Evolutionary conservation across 2,113 vertebrate species (phyloP).

Genomic region (Nothobranchius kuhntae): DNA sequence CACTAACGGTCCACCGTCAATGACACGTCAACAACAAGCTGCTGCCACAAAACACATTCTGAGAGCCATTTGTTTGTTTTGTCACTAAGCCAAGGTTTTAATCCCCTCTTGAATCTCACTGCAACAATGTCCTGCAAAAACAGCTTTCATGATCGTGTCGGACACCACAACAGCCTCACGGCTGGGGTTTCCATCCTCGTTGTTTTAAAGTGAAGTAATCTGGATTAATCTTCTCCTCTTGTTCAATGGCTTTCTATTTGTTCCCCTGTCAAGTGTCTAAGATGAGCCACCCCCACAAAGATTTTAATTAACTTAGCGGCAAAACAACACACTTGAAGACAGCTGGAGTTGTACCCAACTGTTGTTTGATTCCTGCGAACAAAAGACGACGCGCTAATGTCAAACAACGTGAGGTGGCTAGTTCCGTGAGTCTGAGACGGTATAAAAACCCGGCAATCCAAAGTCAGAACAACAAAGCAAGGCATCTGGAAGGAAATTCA

Average conservation of each 20-base stretch:
- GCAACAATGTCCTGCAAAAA: slow-evolving; percentile 26
- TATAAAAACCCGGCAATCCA: slow-evolving; percentile 67
- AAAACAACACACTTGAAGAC: slow-evolving; percentile 66
- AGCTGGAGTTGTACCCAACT: slow-evolving; percentile 39
- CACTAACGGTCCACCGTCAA: not conserved
- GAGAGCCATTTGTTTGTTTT: slow-evolving; percentile 13
- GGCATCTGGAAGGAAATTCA: slow-evolving; percentile 25
- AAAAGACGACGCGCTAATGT: slow-evolving; percentile 25
- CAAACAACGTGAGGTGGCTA: slow-evolving; percentile 41
- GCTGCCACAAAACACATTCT: slow-evolving; percentile 35
- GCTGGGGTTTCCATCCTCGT: slow-evolving; percentile 59
- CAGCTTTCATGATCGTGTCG: slow-evolving; percentile 7
- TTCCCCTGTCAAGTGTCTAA: slow-evolving; percentile 22
- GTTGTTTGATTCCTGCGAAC: slow-evolving; percentile 35
- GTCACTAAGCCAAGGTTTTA: slow-evolving; percentile 36
- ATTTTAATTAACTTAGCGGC: slow-evolving; percentile 65
- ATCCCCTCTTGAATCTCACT: slow-evolving; percentile 33
- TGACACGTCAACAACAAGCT: slow-evolving; percentile 4
- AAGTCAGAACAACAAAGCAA: slow-evolving; percentile 36
- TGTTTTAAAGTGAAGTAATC: slow-evolving; percentile 70
- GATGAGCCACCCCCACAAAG: slow-evolving; percentile 8
- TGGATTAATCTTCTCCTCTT: slow-evolving; percentile 46
- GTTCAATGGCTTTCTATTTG: slow-evolving; percentile 59
- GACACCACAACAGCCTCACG: slow-evolving; percentile 17
- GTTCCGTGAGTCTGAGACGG: not conserved